Percentiles rank a stretch among this genome's conserved stretches.
phyloP scores from a whole-genome alignment of 2,888 invertebrate species.

The Bimastos eiseni region DNA sequence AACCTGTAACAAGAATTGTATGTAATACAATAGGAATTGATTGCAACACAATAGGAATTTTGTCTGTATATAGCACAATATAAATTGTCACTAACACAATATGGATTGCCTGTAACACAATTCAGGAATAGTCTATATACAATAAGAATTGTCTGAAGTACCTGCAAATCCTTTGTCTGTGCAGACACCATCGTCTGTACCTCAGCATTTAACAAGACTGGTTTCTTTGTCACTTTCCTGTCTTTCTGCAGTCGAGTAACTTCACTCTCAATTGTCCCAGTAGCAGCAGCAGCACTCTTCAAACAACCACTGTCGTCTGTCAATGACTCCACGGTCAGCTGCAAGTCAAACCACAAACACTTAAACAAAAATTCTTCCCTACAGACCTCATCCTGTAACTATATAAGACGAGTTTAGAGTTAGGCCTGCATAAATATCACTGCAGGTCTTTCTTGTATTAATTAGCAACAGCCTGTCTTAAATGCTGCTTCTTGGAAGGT shows the following conservation, averaged over 20 bases:
- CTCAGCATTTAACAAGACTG: not conserved
- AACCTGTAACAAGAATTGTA: too few species aligned
- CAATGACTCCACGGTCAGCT: not conserved
- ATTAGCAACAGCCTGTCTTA: too few species aligned
- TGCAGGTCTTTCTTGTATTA: too few species aligned
- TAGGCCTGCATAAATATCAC: too few species aligned
- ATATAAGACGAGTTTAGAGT: too few species aligned
- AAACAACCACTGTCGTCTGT: not conserved
- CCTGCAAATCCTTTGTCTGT: not conserved
- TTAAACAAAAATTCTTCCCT: not conserved
- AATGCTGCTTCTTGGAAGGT: too few species aligned
- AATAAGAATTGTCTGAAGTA: not conserved
- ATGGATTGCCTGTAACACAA: too few species aligned
- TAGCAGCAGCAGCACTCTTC: not conserved
- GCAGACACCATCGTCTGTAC: not conserved
- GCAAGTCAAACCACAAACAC: not conserved
- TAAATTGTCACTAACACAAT: too few species aligned
- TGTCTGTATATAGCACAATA: too few species aligned
- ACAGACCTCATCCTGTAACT: not conserved
- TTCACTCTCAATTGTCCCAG: not conserved
- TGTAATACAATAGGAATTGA: too few species aligned
- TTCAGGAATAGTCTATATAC: too few species aligned
- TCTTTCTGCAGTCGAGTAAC: not conserved
- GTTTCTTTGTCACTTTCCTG: not conserved
- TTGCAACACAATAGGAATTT: too few species aligned